Evolutionary conservation across 2,797 vertebrate species (phyloP).

Genomic region (Rhinophrynus dorsalis): DNA sequence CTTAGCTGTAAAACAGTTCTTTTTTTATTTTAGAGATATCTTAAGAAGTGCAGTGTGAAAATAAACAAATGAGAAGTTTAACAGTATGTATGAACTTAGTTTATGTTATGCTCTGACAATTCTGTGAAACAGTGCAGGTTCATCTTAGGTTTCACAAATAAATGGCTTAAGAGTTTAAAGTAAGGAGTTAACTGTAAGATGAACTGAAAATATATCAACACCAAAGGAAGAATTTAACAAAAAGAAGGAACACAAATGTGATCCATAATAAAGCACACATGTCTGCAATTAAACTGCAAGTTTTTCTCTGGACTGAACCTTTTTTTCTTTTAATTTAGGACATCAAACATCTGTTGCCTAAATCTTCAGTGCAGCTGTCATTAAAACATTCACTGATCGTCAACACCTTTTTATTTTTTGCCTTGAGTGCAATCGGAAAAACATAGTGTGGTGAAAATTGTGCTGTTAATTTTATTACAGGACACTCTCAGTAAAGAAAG

Average conservation of each 20-base stretch:
- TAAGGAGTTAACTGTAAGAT: slow-evolving; percentile 35
- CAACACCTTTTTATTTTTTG: slow-evolving; percentile 3
- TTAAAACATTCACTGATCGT: not conserved
- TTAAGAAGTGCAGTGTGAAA: slow-evolving; percentile 40
- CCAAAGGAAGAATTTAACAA: slow-evolving; percentile 20
- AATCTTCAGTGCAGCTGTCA: slow-evolving; percentile 19
- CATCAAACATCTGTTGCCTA: slow-evolving; percentile 33
- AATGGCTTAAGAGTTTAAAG: slow-evolving; percentile 48
- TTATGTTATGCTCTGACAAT: slow-evolving; percentile 48
- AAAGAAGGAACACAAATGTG: slow-evolving; percentile 11
- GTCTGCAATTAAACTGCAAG: slow-evolving; percentile 33
- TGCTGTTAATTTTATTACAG: slow-evolving; percentile 10
- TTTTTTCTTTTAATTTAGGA: slow-evolving; percentile 29
- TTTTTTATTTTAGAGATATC: slow-evolving; percentile 30
- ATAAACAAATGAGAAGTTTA: slow-evolving; percentile 45
- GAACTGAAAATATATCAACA: slow-evolving; percentile 37
- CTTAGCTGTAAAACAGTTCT: slow-evolving; percentile 6
- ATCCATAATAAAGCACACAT: slow-evolving; percentile 36
- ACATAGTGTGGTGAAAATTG: not conserved
- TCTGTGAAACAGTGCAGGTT: slow-evolving; percentile 44
- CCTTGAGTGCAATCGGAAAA: slow-evolving; percentile 9
- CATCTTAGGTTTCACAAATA: slow-evolving; percentile 49
- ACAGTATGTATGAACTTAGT: slow-evolving; percentile 31
- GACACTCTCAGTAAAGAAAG: not conserved
- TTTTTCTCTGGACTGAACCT: not conserved